Percentiles rank a stretch among this genome's conserved stretches.
Conservation (phyloP, 2,113 vertebrate genomes). For the Apus apus region DNA sequence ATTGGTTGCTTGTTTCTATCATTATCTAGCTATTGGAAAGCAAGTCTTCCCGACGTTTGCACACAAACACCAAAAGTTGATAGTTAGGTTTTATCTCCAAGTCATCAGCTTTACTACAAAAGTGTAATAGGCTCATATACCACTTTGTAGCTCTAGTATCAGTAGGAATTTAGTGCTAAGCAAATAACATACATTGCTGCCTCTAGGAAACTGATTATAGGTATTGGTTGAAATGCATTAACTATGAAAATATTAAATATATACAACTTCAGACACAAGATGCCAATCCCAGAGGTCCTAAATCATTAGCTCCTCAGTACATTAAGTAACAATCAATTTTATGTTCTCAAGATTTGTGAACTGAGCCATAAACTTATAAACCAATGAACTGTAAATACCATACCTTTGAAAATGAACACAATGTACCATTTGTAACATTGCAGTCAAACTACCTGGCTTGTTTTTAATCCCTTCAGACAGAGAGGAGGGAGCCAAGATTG, state of each 20-base stretch:
- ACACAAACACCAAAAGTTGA: not conserved
- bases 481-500: not conserved
- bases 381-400: not conserved
- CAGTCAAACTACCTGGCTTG: not conserved
- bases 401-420: not conserved
- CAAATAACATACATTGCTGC: not conserved
- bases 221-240: not conserved
- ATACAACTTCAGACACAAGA: not conserved
- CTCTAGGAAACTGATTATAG: not conserved
- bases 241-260: not conserved
- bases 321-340: slow-evolving; percentile 22
- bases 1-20: not conserved
- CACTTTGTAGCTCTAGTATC: not conserved
- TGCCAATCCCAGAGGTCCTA: not conserved
- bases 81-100: not conserved
- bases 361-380: slow-evolving; percentile 15
- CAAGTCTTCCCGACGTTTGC: not conserved
- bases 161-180: not conserved
- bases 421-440: not conserved
- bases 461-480: not conserved
- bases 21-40: not conserved
- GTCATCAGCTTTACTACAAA: not conserved
- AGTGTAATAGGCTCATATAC: not conserved
- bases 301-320: not conserved
- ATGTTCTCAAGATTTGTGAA: not conserved